A percentile compares a stretch with the other conserved stretches of the same genome.
These are phyloP conservation scores for Alouatta palliata DNA, from an alignment of 2,113 vertebrate genomes.

Conservation along the genomic window DNA sequence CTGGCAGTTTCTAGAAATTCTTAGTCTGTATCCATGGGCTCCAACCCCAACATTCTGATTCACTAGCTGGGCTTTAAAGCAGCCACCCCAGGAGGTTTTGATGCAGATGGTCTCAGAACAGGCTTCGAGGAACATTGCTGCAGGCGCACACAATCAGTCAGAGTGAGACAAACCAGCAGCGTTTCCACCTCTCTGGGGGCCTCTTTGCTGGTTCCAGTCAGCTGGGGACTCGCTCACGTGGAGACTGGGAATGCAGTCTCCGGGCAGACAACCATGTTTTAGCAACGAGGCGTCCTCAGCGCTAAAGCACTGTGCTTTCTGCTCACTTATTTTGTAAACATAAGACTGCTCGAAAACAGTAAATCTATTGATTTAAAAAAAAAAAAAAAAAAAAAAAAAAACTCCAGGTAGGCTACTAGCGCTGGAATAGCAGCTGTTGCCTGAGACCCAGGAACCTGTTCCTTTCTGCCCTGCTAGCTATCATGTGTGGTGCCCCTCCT, in stretches of 20 bases:
- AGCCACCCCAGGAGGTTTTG: too few relatives aligned
- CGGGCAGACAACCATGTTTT: too few relatives aligned
- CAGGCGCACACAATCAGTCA: neutral
- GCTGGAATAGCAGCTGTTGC: neutral
- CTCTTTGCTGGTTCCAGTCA: neutral
- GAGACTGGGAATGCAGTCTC: neutral
- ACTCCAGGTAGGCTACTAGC: neutral
- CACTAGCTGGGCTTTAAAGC: neutral
- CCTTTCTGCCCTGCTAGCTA: neutral
- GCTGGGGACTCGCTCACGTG: neutral
- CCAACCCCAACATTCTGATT: neutral
- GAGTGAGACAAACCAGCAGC: neutral
- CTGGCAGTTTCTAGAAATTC: neutral
- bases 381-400: neutral
- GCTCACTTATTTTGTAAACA: neutral
- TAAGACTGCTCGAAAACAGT: neutral
- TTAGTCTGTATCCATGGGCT: neutral
- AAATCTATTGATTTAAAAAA: neutral
- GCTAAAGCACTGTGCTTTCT: neutral
- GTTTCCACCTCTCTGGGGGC: neutral
- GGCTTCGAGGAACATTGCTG: neutral
- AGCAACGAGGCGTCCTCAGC: too few relatives aligned
- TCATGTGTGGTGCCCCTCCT: fast-evolving
- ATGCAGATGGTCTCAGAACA: neutral
- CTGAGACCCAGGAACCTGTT: neutral